Base-by-base conservation (phyloP, 1,140 invertebrate genomes). In the Bombus pyrosoma region DNA sequence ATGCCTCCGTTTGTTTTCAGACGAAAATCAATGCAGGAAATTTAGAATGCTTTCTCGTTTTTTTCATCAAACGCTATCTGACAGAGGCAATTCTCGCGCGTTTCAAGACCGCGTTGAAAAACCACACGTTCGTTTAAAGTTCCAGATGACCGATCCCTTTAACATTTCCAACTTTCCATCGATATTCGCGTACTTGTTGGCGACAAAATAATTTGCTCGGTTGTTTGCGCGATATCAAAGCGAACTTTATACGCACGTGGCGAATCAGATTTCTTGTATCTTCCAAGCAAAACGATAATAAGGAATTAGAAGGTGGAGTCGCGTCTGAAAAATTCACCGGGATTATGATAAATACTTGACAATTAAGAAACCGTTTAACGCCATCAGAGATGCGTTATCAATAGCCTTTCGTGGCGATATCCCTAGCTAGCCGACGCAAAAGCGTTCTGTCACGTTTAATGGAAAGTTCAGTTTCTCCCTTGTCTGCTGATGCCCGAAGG, bases 401-500 rank as follows among this genome's bases (percentile, higher is more conserved):
- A 32, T 68, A 34, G 32, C 69, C 53, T 71, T 74, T 39, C 47
- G 47, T 9, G 32, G 9, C 32, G 39, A 59, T 72, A 41, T n/a
- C 18, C 28, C 28, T 32, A 32, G 28, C 12, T 74, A 39, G 57
- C 22, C 34, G 34, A 18, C 1, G 59, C 78, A 39, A 81, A 85
- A 85, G 59, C 43, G 37, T 81, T 74, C 71, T 37, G n/a, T 68
- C 78, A 68, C 43, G 62, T 85, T 81, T 74, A 82, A 84, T 78
- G 73, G 62, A 84, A 89, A 87, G 89, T 90, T 89, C 85, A 68
- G 81, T 47, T 80, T 87, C 57, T 66, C 78, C 62, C 73, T 82
- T 80, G 80, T 72, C 80, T 53, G 76, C 32, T 32, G 78, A 90
- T 85, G 75, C 82, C 80, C 77, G 83, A 90, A 86, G 82, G 86